Evolutionary conservation across 2,888 invertebrate species (phyloP), one percentile per base, ranked within the genome.

Genomic region (Drosophila anceps): DNA sequence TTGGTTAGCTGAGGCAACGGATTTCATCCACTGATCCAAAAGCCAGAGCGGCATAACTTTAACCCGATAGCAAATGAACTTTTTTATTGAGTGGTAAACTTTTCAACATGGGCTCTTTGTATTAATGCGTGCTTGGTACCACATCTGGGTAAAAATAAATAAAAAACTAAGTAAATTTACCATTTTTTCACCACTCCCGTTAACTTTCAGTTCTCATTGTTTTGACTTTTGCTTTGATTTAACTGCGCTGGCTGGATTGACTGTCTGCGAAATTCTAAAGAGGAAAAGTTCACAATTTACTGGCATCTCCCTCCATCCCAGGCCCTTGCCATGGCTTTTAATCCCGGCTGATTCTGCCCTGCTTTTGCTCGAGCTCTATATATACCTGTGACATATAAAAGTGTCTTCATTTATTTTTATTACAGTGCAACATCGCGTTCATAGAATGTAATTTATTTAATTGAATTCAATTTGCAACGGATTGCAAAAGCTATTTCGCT

Each of bases 391-490:
- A 68, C 70, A 76, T 69, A 73, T 69, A 65, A 68, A 79, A 73
- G 66, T 73, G 60, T 76, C 75, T 81, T 73, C 51, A 76, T 84
- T 70, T 81, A 60, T 69, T 82, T 84, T 74, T 67, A 73, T 73
- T 57, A 59, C 69, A 69, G 63, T 68, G 82, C 73, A 65, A 54
- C 39, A 61, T 57, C 66, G 75, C 73, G 84, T 77, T 81, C 76
- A 69, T 65, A 76, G 81, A 84, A 84, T 87, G 88, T 83, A 88
- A 83, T 85, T 85, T 83, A 83, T 83, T 85, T 88, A 81, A 88
- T 85, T 85, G 79, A 88, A 85, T 83, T 85, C 71, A 88, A 85
- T 85, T 85, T 83, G 77, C 71, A 50, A 60, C 71, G 61, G 74
- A 83, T 88, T 80, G 76, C 83, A 29, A 67, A 72, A 60, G 59